Evolutionary conservation across 1,140 invertebrate species (phyloP).

Genomic region (Drosophila ambigua): DNA sequence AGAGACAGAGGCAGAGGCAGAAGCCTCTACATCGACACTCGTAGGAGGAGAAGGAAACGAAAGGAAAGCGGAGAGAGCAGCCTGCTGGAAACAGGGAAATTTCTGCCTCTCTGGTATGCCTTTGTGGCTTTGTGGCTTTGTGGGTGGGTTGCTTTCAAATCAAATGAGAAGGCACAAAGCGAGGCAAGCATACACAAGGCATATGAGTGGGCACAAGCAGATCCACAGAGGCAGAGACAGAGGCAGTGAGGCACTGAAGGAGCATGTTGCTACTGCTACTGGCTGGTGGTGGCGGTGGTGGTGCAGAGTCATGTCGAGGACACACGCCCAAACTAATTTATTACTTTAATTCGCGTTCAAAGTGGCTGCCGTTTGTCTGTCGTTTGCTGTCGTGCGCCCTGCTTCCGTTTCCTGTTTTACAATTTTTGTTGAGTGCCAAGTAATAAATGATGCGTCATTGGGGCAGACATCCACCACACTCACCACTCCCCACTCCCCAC

Average conservation of each 20-base stretch:
- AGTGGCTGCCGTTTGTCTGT: slow-evolving; percentile 66
- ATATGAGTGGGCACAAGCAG: too few relatives aligned
- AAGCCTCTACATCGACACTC: too few relatives aligned
- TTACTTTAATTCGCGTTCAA: slow-evolving; percentile 70
- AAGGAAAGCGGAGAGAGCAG: slow-evolving; percentile 7
- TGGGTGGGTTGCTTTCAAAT: slow-evolving; percentile 58
- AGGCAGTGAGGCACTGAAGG: too few relatives aligned
- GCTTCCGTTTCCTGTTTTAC: slow-evolving; percentile 52
- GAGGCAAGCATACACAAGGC: slow-evolving; percentile 4
- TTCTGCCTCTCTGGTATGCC: slow-evolving; percentile 31
- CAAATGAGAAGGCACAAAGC: slow-evolving; percentile 66
- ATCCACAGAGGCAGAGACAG: not conserved
- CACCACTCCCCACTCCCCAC: not conserved
- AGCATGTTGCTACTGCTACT: too few relatives aligned
- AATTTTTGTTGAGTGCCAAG: slow-evolving; percentile 67
- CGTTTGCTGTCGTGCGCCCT: not conserved
- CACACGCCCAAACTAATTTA: slow-evolving; percentile 61
- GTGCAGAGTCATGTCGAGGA: slow-evolving; percentile 19
- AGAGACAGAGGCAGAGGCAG: slow-evolving; percentile 6
- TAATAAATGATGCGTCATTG: slow-evolving; percentile 69
- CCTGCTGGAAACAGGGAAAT: slow-evolving; percentile 37
- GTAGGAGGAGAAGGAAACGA: not conserved
- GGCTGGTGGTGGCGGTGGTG: slow-evolving; percentile 22
- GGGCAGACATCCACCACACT: slow-evolving; percentile 16
- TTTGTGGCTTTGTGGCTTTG: slow-evolving; percentile 42